Base-by-base conservation (phyloP, 2,113 vertebrate genomes). In the Pholis gunnellus region DNA sequence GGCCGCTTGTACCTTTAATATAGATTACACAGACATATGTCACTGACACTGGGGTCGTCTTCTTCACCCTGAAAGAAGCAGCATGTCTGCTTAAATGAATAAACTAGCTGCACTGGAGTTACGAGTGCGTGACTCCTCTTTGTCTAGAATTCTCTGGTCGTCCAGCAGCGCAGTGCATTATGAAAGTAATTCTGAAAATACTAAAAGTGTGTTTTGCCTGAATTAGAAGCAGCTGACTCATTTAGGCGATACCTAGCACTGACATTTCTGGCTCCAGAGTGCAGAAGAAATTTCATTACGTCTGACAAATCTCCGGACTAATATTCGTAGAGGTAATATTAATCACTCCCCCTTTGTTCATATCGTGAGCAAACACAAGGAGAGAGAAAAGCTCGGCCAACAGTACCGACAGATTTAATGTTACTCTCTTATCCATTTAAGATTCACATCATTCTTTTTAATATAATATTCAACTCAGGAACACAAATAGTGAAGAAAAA, bases 321-420 rank as follows among this genome's bases (percentile, higher is more conserved):
- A 83, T 85, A 87, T 46, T 78, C 71, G 27, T 65, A 27, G 82
- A 84, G 81, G 82, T 82, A 80, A 83, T 84, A 87, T 86, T 84
- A 82, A 83, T 90, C 78, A 89, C 54, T 44, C 29, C 2, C 22
- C 4, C 40, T 59, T 59, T 63, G 67, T 79, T 89, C 83, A 84
- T 86, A 79, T 75, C 68, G 10, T 6, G 68, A 84, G 69, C 67
- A 91, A 86, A 92, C 78, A 89, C 11, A 8, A n/a, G 57, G 56
- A 67, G 11, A 64, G n/a, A 67, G 69, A 56, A 77, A 54, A 56
- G 25, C 69, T n/a, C 5, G 6, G 70, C 42, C 38, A 72, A 64
- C 64, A 77, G 52, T 78, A 29, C 42, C 4, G 52, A 80, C 66
- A 71, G 59, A 81, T 85, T 76, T 81, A 79, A 88, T 78, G 63